Base-by-base conservation (phyloP, 2,113 vertebrate species). In the Pterocles burchelli region DNA sequence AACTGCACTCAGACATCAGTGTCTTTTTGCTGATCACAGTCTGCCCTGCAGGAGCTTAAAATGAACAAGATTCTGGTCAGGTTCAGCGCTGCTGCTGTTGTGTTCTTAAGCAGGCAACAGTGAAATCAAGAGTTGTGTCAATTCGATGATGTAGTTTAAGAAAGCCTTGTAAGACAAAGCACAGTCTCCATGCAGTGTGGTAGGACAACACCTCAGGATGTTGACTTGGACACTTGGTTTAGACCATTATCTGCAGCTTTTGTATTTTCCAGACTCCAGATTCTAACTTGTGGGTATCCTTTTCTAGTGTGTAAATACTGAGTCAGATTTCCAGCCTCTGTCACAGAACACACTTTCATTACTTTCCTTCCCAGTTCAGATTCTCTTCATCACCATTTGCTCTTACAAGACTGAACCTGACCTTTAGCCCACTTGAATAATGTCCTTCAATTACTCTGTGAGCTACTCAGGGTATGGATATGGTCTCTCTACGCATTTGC, bases 391-490 rank as follows among this genome's bases (percentile, higher is more conserved):
- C 72, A 80, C 26, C 70, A 63, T 84, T 87, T 93, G 59, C 82
- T 86, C 85, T 70, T 92, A 68, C 61, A 80, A 76, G 72, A 86
- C 34, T 63, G 45, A 96, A 59, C 36, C 12, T 87, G 87, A 90
- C 91, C 65, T 94, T 89, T 51, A 91, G 36, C 48, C 62, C 70
- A 49, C 79, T 90, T 86, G 79, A 94, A 93, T 79, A 95, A 58
- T 54, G 51, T 87, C 80, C 93, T 94, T 87, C 82, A 92, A 82
- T 74, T 93, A 68, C 78, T 77, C 51, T 48, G 9, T 3, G 8
- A 90, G 68, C 63, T 86, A 52, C 48, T 36, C 0, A 0, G 36
- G 34, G 17, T 65, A 74, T 65, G 61, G 88, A 86, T 79, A 57
- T 87, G 77, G 70, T 91, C 72, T 76, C 90, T 78, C 52, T 67